Percentiles rank a stretch among this genome's conserved stretches.
These are phyloP conservation scores for Eumeta japonica DNA, from an alignment of 1,140 invertebrate genomes.

Conservation along the genomic window DNA sequence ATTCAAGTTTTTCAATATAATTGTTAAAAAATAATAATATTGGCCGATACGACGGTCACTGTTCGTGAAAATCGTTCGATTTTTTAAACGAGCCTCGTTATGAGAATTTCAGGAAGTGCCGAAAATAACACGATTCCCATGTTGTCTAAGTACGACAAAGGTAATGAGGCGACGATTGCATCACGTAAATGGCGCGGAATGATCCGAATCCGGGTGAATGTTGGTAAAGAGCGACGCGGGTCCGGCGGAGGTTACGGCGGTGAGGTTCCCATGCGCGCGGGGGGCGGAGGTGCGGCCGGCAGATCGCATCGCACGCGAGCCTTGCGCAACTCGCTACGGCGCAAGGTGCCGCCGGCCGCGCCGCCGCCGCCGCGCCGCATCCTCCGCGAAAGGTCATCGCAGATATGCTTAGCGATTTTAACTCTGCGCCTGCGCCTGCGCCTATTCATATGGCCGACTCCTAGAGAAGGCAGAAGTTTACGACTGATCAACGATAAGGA, in stretches of 20 bases:
- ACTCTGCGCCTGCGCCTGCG: too few relatives aligned
- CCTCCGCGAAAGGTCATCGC: constrained; percentile 27
- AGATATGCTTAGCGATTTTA: constrained; percentile 3
- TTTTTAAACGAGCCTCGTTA: too few relatives aligned
- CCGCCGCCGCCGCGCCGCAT: constrained; percentile 12
- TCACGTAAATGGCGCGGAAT: constrained; percentile 7
- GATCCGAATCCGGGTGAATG: constrained; percentile 9
- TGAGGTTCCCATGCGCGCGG: constrained; percentile 27
- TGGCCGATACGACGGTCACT: background rate
- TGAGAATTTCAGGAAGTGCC: background rate
- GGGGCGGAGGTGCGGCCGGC: constrained; percentile 8
- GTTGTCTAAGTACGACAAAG: constrained; percentile 4
- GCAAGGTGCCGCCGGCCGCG: constrained; percentile 27
- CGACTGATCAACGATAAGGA: too few relatives aligned
- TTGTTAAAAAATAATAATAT: background rate
- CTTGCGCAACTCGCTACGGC: constrained; percentile 10
- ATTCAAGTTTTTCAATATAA: background rate
- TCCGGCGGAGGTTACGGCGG: constrained; percentile 5
- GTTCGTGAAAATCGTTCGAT: background rate
- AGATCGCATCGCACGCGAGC: constrained; percentile 11
- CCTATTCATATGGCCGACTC: too few relatives aligned
- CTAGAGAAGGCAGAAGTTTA: too few relatives aligned
- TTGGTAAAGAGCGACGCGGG: background rate
- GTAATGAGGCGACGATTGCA: constrained; percentile 7
- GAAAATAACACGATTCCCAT: too few relatives aligned